Percentiles rank a stretch among this genome's conserved stretches.
Evolutionary conservation across 2,888 invertebrate species (phyloP).

Genomic region (Plagiodera versicolora): DNA sequence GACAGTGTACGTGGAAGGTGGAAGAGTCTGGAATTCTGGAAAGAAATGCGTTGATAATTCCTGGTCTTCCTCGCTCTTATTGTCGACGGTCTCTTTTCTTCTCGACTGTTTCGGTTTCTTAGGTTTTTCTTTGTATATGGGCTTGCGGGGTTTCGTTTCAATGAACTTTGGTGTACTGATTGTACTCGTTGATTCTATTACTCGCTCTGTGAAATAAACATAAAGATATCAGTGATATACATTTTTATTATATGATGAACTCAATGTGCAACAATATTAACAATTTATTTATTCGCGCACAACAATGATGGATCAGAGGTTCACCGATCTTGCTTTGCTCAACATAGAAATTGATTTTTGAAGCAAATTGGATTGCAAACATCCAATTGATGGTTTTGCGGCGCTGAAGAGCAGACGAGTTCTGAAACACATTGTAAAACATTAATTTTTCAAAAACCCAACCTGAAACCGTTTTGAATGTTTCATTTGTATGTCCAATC

Average conservation of each 20-base stretch:
- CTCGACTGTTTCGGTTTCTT: conserved; percentile 49
- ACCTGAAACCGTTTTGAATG: too few species aligned
- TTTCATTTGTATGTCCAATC: too few species aligned
- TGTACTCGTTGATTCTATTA: conserved; percentile 52
- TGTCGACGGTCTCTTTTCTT: conserved; percentile 44
- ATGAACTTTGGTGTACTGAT: conserved; percentile 48
- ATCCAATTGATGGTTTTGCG: too few species aligned
- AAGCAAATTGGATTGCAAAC: too few species aligned
- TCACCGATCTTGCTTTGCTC: too few species aligned
- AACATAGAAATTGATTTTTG: too few species aligned
- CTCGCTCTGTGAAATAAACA: conserved; percentile 44
- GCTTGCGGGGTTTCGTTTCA: conserved; percentile 51
- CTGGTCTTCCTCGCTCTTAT: conserved; percentile 44
- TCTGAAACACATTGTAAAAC: too few species aligned
- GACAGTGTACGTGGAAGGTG: conserved; percentile 42
- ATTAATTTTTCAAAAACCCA: too few species aligned
- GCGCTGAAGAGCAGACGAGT: too few species aligned
- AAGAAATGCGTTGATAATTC: conserved; percentile 45
- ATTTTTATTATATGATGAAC: not conserved
- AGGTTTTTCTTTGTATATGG: conserved; percentile 49
- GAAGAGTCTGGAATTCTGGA: conserved; percentile 39
- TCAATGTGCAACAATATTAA: not conserved
- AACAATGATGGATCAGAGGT: too few species aligned
- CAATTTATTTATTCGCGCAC: too few species aligned
- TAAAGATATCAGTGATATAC: conserved; percentile 10